Evolutionary conservation across 2,113 vertebrate genomes (phyloP), one percentile per base, ranked within the genome.

Genomic region (Xerus inauris): DNA sequence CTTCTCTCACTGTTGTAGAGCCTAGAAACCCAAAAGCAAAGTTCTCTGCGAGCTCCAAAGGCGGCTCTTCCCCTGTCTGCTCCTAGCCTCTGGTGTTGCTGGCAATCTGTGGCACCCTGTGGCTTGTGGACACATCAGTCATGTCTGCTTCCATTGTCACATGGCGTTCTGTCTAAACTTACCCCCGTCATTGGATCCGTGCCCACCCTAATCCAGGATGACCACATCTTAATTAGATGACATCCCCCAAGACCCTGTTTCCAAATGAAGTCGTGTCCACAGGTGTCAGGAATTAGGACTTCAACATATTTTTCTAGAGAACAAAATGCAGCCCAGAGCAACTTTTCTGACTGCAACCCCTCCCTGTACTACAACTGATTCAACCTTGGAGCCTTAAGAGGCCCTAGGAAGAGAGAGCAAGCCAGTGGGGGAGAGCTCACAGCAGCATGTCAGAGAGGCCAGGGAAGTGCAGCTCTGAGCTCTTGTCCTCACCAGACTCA

Each of bases 401-500:
- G 35, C 47, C 59, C 81, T 20, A 6, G 7, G n/a, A 13, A n/a
- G 59, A 92, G 77, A 80, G 19, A 54, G 20, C 40, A 38, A 45
- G 57, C 26, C 8, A 47, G 75, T 45, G 59, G 35, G 59, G 35
- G 82, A 22, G 28, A 64, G 62, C 20, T 45, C 57, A 59, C 38
- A 30, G 3, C 8, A 16, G 45, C 67, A 10, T 32, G 0, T 8
- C 5, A 10, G 40, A 2, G 24, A n/a, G 40, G n/a, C 4, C 4
- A 4, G 16, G 24, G 38, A 69, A 17, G 2, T 20, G 2, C 17
- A 3, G 19, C 20, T 13, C 35, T 45, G 47, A 5, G 2, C 57
- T 62, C 65, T 64, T 62, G 17, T 26, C 64, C 54, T 59, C 45
- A 57, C 91, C 38, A 32, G 16, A n/a, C n/a, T n/a, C n/a, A n/a